These are phyloP conservation scores for Pogonocichla stellata DNA, from an alignment of 2,113 vertebrate genomes.

Conservation along the genomic window DNA sequence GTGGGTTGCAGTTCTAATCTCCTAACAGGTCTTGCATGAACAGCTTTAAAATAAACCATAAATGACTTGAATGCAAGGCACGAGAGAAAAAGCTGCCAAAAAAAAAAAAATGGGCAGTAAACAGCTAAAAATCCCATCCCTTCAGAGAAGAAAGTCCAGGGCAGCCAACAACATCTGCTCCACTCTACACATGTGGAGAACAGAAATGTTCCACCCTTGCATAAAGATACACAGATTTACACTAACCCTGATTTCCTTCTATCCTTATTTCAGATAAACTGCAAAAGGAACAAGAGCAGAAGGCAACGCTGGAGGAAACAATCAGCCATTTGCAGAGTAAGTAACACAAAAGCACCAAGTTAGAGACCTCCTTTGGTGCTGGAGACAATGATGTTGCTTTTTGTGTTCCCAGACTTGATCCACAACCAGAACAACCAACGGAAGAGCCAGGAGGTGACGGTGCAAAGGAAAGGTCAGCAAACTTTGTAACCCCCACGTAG, in stretches of 20 bases:
- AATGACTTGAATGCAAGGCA: not conserved
- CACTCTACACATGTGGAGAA: not conserved
- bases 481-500: conserved; percentile 47
- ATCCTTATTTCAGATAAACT: conserved; percentile 64
- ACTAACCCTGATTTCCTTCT: not conserved
- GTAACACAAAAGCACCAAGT: not conserved
- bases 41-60: not conserved
- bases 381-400: rapidly evolving
- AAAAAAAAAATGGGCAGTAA: not conserved
- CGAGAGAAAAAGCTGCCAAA: not conserved
- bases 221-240: not conserved
- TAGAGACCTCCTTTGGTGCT: rapidly evolving
- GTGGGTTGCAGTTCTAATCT: not conserved
- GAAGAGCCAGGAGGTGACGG: not conserved
- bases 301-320: conserved; percentile 31
- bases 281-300: conserved; percentile 67
- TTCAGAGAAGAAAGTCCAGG: not conserved
- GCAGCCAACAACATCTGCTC: not conserved
- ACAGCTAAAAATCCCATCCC: not conserved
- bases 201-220: not conserved
- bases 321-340: conserved; percentile 70
- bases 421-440: conserved; percentile 21
- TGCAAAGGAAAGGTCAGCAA: conserved; percentile 72
- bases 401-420: conserved; percentile 61
- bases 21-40: not conserved